phyloP scores from a whole-genome alignment of 2,888 invertebrate genomes.

The Chrysolina haemoptera region DNA sequence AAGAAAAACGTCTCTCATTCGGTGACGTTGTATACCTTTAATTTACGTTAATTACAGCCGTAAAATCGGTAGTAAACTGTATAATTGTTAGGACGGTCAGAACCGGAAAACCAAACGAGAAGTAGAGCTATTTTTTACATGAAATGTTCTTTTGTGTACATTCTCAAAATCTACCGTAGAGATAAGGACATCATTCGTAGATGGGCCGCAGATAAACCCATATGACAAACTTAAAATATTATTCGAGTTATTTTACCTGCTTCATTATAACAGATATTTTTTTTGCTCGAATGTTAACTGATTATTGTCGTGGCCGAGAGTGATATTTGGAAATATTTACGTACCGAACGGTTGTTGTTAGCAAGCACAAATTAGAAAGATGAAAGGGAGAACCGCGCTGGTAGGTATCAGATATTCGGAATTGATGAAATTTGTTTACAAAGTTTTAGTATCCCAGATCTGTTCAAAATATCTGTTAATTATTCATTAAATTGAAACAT shows the following conservation, averaged over 20 bases:
- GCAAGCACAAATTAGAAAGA: constrained; percentile 12
- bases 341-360: constrained; percentile 2
- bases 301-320: constrained; percentile 36
- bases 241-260: constrained; percentile 50
- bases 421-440: background rate
- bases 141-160: constrained; percentile 49
- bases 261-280: constrained; percentile 46
- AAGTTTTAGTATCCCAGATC: background rate
- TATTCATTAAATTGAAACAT: too few species aligned
- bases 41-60: constrained; percentile 22
- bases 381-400: constrained; percentile 5
- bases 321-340: constrained; percentile 28
- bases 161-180: constrained; percentile 55
- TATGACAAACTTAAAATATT: constrained; percentile 56
- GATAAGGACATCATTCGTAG: constrained; percentile 55
- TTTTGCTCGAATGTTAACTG: constrained; percentile 38
- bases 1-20: constrained; percentile 8
- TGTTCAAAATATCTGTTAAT: too few species aligned
- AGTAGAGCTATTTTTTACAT: constrained; percentile 46
- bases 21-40: constrained; percentile 10
- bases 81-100: constrained; percentile 3
- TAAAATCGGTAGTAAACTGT: constrained; percentile 30
- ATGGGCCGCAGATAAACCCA: constrained; percentile 53
- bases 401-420: background rate
- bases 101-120: constrained; percentile 32